Evolutionary conservation across 2,113 vertebrate species (phyloP).

Genomic region (Odobenus rosmarus): DNA sequence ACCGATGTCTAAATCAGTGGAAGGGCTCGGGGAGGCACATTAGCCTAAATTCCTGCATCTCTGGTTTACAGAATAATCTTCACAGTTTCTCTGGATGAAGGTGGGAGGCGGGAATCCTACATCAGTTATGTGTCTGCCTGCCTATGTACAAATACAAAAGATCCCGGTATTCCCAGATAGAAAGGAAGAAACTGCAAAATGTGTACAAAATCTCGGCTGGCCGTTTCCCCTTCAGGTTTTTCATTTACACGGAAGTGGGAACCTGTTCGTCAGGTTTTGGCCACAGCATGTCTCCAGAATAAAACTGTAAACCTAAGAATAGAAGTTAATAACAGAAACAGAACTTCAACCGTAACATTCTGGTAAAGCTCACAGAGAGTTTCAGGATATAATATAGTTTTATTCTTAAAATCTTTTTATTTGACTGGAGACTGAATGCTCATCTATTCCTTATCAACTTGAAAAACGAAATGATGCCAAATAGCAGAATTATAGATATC

Average conservation of each 20-base stretch:
- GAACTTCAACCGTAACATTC: not conserved
- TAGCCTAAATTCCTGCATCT: not conserved
- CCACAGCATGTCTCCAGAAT: not conserved
- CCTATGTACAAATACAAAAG: not conserved
- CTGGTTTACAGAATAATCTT: not conserved
- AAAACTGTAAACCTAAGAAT: constrained; percentile 32
- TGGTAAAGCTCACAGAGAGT: not conserved
- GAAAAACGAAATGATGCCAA: not conserved
- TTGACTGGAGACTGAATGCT: not conserved
- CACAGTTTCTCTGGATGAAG: not conserved
- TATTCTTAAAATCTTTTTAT: not conserved
- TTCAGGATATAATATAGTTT: not conserved
- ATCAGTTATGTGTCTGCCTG: not conserved
- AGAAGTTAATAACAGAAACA: not conserved
- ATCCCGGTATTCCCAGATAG: not conserved
- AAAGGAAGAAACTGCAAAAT: not conserved
- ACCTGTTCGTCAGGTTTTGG: not conserved
- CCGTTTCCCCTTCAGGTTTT: not conserved
- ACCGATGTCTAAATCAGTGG: not conserved
- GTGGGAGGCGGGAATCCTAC: rapidly evolving
- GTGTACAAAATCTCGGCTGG: not conserved
- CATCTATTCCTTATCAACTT: not conserved
- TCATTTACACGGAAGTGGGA: not conserved
- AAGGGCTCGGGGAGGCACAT: not conserved
- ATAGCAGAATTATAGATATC: not conserved